phyloP scores from a whole-genome alignment of 2,888 invertebrate genomes.

The Pollenia amentaria region DNA sequence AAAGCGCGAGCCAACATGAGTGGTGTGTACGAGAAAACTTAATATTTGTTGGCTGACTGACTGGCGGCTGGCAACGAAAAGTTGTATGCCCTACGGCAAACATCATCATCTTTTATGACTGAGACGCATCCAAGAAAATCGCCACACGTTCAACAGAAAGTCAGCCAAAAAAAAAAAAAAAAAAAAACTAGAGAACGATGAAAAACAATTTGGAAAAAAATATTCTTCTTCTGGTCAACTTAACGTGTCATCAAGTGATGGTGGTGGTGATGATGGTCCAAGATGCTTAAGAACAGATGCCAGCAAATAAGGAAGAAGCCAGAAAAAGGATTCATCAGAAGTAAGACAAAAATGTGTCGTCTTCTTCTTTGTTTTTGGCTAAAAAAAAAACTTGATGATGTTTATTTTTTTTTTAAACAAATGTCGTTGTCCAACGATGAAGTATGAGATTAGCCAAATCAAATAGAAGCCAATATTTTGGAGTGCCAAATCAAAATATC shows the following conservation, averaged over 20 bases:
- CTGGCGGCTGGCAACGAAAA: constrained; percentile 79
- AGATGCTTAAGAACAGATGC: constrained; percentile 67
- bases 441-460: constrained; percentile 82
- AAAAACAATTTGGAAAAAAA: constrained; percentile 33
- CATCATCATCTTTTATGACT: constrained; percentile 71
- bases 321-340: constrained; percentile 69
- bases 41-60: constrained; percentile 75
- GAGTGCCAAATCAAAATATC: constrained; percentile 73
- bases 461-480: constrained; percentile 79
- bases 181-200: constrained; percentile 24
- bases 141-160: constrained; percentile 76
- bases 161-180: constrained; percentile 48
- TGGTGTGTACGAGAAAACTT: constrained; percentile 73
- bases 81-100: constrained; percentile 79
- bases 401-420: constrained; percentile 45
- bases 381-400: constrained; percentile 38
- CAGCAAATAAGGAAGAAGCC: constrained; percentile 48
- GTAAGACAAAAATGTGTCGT: constrained; percentile 39
- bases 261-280: constrained; percentile 78
- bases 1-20: constrained; percentile 76
- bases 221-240: constrained; percentile 68
- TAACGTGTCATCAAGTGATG: constrained; percentile 72
- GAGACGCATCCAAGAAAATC: constrained; percentile 82
- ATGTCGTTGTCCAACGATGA: constrained; percentile 74
- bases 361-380: constrained; percentile 61